Conservation (phyloP, 64 coral and sea anemone species). For the Pachyseris speciosa region DNA sequence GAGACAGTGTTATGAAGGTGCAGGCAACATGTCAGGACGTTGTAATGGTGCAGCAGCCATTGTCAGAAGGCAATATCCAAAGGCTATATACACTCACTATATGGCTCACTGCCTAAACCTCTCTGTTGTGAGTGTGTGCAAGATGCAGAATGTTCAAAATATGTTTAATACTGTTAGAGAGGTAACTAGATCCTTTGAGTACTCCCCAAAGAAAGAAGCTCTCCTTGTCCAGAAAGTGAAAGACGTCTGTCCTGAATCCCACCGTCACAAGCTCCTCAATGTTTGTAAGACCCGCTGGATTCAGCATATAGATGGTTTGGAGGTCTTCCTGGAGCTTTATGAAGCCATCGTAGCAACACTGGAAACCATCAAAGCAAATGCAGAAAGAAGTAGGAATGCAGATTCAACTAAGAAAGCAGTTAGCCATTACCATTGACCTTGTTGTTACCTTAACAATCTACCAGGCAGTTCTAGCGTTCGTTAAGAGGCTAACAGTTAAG, state of each 20-base stretch:
- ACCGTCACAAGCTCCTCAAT: slow-evolving; percentile 65
- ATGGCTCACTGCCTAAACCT: slow-evolving; percentile 79
- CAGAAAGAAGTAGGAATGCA: slow-evolving; percentile 81
- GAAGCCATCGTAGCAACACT: slow-evolving; percentile 69
- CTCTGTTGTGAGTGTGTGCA: slow-evolving; percentile 77
- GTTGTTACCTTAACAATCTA: slow-evolving; percentile 81
- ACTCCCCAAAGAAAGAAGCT: slow-evolving; percentile 81
- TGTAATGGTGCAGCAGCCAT: slow-evolving; percentile 67
- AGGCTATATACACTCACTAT: slow-evolving; percentile 82
- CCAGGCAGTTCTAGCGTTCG: slow-evolving; percentile 64
- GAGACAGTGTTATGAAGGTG: slow-evolving; percentile 52
- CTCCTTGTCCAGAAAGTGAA: slow-evolving; percentile 81
- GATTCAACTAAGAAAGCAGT: slow-evolving; percentile 85
- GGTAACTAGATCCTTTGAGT: slow-evolving; percentile 84
- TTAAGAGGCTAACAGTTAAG: slow-evolving; percentile 81
- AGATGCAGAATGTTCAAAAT: slow-evolving; percentile 80
- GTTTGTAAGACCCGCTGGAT: slow-evolving; percentile 85
- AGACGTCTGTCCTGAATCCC: slow-evolving; percentile 32
- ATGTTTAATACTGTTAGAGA: slow-evolving; percentile 81
- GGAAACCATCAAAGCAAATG: slow-evolving; percentile 84
- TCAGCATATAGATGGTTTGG: slow-evolving; percentile 78
- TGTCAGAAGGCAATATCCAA: slow-evolving; percentile 73
- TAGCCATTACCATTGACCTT: slow-evolving; percentile 80
- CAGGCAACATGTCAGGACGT: slow-evolving; percentile 54
- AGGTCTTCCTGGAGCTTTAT: slow-evolving; percentile 74